Evolutionary conservation across 2,797 vertebrate species (phyloP).

Genomic region (Meriones psammophilus): DNA sequence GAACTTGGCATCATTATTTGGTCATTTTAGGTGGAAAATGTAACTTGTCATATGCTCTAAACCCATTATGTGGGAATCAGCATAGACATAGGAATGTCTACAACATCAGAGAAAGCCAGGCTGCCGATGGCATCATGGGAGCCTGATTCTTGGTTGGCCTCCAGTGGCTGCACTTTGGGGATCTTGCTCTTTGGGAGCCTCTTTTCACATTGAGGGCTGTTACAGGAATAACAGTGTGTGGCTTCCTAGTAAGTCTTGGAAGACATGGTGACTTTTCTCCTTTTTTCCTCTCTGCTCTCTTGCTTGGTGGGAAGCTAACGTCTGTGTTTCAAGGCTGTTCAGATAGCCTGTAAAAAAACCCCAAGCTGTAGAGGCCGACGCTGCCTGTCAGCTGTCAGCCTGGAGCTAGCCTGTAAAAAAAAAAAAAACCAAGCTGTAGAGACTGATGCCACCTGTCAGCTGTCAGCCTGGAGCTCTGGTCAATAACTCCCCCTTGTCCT

Average conservation of each 20-base stretch:
- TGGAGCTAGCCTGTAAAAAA: background rate
- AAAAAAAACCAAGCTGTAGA: background rate
- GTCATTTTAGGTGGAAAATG: conserved; percentile 64
- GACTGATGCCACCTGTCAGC: background rate
- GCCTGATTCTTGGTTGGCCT: background rate
- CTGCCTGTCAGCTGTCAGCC: fast-evolving
- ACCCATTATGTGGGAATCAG: conserved; percentile 1
- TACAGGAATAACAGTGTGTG: background rate
- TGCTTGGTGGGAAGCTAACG: background rate
- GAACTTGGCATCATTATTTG: conserved; percentile 52
- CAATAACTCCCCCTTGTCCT: background rate
- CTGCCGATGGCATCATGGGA: fast-evolving
- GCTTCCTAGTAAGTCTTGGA: background rate
- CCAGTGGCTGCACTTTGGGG: fast-evolving
- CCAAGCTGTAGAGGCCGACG: background rate
- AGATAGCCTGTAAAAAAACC: background rate
- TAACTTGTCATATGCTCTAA: conserved; percentile 42
- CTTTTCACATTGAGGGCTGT: background rate
- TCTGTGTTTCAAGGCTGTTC: background rate
- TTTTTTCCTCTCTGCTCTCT: background rate
- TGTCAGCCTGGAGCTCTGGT: background rate
- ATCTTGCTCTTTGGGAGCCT: background rate
- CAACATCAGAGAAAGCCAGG: background rate
- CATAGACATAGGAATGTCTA: background rate
- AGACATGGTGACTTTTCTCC: background rate